Conservation (phyloP, 37 sponge, comb jelly and placozoan genomes). For the Beroe ovata region DNA sequence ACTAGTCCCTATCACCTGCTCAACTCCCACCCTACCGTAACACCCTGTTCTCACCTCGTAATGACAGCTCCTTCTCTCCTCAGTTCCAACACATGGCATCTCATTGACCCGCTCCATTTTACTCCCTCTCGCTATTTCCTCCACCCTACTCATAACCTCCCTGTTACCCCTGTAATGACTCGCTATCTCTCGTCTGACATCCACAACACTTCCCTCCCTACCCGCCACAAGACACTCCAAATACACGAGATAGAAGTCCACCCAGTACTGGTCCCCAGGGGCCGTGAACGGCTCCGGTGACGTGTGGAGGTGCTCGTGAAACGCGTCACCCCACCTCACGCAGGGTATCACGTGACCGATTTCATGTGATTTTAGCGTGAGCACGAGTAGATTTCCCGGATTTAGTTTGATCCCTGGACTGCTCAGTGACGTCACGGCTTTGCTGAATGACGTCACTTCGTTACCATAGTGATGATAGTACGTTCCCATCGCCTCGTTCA, state of each 20-base stretch:
- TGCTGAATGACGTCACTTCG: background rate
- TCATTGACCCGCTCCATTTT: too few relatives aligned
- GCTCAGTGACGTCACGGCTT: background rate
- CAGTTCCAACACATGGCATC: too few relatives aligned
- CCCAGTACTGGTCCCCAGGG: conserved; percentile 52
- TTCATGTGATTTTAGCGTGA: conserved; percentile 12
- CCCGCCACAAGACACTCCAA: conserved; percentile 57
- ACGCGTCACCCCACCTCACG: conserved; percentile 16
- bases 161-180: background rate
- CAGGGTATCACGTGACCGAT: background rate
- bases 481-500: background rate
- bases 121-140: background rate
- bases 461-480: background rate
- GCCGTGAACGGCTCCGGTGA: conserved; percentile 37
- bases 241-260: conserved; percentile 28
- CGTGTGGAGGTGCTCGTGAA: background rate
- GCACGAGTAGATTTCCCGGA: conserved; percentile 5
- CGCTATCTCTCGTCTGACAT: background rate
- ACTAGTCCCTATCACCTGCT: background rate
- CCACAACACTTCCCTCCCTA: background rate
- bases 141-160: background rate
- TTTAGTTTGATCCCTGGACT: background rate
- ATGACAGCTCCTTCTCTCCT: too few relatives aligned
- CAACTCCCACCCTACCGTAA: background rate
- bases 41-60: background rate